Conservation (phyloP, 2,797 vertebrate species). For the Neostethus bicornis region DNA sequence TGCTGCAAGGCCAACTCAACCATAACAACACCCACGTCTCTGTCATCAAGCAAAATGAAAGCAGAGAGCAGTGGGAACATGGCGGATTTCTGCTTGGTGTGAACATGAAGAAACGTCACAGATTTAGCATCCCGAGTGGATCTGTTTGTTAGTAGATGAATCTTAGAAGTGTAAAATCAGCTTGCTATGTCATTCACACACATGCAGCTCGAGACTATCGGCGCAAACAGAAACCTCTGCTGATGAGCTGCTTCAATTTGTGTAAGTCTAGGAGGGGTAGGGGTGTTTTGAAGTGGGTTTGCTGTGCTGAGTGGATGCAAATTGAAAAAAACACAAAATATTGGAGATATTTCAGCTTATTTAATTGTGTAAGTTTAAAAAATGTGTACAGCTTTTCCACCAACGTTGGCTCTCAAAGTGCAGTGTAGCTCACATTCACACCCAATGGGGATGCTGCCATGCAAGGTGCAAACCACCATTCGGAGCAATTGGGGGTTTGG, state of each 20-base stretch:
- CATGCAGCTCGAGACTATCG: conserved; percentile 82
- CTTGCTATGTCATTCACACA: conserved; percentile 46
- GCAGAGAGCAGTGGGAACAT: conserved; percentile 39
- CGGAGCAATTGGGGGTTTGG: too few species aligned
- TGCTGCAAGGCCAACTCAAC: conserved; percentile 14
- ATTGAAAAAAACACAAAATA: neutral
- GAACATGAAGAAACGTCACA: conserved; percentile 31
- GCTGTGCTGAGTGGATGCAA: conserved; percentile 57
- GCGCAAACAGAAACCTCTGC: conserved; percentile 82
- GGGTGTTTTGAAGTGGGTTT: conserved; percentile 57
- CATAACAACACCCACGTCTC: conserved; percentile 27
- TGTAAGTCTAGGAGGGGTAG: conserved; percentile 82
- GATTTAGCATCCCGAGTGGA: conserved; percentile 16
- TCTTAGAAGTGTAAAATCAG: conserved; percentile 9
- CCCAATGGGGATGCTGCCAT: too few species aligned
- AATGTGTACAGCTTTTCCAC: too few species aligned
- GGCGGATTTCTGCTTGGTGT: conserved; percentile 23
- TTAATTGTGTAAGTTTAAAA: neutral
- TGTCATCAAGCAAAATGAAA: conserved; percentile 45
- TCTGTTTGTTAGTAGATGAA: conserved; percentile 9
- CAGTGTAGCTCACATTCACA: too few species aligned
- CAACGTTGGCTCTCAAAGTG: too few species aligned
- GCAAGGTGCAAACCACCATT: too few species aligned
- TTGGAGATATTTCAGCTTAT: neutral
- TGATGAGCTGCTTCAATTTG: conserved; percentile 87